These are phyloP conservation scores for Eupristina koningsbergeri DNA, from an alignment of 1,140 invertebrate genomes.

Conservation along the genomic window DNA sequence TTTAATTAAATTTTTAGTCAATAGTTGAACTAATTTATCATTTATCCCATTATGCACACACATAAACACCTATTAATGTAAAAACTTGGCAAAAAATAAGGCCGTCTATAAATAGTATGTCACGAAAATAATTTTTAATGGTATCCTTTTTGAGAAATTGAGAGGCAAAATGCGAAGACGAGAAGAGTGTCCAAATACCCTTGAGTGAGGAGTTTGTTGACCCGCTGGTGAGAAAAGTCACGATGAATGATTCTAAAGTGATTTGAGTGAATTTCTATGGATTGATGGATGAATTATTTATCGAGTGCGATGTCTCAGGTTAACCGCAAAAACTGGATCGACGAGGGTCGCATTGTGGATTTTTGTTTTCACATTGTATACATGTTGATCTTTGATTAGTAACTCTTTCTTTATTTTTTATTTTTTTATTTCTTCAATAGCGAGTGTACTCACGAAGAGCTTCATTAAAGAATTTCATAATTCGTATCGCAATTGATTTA, in stretches of 20 bases:
- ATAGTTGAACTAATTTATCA: background rate
- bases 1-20: background rate
- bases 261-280: slow-evolving; percentile 26
- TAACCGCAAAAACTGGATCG: slow-evolving; percentile 25
- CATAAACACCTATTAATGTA: background rate
- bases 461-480: background rate
- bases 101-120: background rate
- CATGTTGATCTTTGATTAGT: background rate
- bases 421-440: slow-evolving; percentile 2
- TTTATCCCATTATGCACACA: background rate
- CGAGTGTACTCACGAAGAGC: background rate
- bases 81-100: background rate
- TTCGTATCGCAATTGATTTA: background rate
- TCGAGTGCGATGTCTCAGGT: background rate
- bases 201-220: slow-evolving; percentile 31
- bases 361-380: background rate
- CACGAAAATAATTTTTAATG: background rate
- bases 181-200: slow-evolving; percentile 5
- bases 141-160: slow-evolving; percentile 23
- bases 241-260: background rate
- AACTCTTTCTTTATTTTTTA: background rate
- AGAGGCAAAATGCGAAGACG: background rate
- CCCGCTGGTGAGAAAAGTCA: background rate
- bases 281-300: slow-evolving; percentile 47
- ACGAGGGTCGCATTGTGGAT: background rate